Conservation (phyloP, 2,113 vertebrate species). For the Percopsis transmontana region DNA sequence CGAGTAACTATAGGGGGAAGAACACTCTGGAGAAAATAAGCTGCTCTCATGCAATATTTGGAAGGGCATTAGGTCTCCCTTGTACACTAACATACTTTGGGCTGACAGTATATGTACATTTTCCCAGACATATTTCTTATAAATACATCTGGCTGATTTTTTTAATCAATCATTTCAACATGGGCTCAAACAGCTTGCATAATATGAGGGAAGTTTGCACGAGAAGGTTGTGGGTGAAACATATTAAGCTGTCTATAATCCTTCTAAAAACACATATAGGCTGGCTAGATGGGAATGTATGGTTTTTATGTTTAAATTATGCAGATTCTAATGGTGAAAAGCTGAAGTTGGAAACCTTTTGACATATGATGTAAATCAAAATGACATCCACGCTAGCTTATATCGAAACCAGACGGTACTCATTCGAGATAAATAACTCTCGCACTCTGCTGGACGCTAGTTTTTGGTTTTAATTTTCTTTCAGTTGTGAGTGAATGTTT, state of each 20-base stretch:
- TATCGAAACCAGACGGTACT: not conserved
- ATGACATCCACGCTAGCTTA: not conserved
- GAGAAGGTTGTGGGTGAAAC: not conserved
- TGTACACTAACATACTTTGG: slow-evolving; percentile 4
- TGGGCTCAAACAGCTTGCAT: not conserved
- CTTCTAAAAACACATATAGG: not conserved
- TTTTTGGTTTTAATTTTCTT: slow-evolving; percentile 14
- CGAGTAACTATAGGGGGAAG: slow-evolving; percentile 12
- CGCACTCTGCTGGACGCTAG: not conserved
- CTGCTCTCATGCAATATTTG: slow-evolving; percentile 45
- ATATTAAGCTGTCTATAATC: not conserved
- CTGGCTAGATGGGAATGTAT: not conserved
- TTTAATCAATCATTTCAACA: no score
- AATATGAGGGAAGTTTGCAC: slow-evolving; percentile 9
- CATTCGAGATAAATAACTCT: not conserved
- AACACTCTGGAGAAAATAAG: slow-evolving; percentile 37
- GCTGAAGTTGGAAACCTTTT: not conserved
- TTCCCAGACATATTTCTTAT: not conserved
- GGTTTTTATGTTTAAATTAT: not conserved
- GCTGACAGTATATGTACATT: not conserved
- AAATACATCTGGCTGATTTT: not conserved
- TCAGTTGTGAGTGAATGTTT: slow-evolving; percentile 24
- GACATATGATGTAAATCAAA: not conserved
- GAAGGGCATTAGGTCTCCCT: slow-evolving; percentile 11
- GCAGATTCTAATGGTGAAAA: not conserved